These are phyloP conservation scores for Meles meles DNA, from an alignment of 2,113 vertebrate genomes.

Conservation along the genomic window DNA sequence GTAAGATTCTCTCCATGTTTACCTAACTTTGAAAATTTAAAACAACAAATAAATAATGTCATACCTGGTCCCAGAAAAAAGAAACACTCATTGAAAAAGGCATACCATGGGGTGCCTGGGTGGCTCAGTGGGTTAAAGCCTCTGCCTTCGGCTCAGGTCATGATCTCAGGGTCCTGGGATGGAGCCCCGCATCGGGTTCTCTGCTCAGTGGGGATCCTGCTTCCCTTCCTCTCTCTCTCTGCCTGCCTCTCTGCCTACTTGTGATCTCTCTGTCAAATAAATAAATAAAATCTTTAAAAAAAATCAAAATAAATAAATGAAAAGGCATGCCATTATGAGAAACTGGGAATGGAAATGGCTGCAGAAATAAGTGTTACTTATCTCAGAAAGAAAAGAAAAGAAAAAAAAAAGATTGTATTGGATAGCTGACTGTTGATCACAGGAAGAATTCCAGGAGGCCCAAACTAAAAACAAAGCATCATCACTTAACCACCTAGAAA, in stretches of 20 bases:
- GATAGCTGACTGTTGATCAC: background rate
- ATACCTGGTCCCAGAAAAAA: background rate
- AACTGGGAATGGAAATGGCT: fast-evolving
- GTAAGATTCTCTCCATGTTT: background rate
- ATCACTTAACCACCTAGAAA: background rate
- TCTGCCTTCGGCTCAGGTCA: no score
- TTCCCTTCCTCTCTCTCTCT: no score
- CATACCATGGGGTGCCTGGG: no score
- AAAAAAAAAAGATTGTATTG: background rate
- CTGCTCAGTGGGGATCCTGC: no score
- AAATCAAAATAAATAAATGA: no score
- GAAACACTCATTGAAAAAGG: background rate
- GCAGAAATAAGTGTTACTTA: background rate
- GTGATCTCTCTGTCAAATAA: no score
- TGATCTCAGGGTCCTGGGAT: no score
- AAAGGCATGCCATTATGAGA: background rate
- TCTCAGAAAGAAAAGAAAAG: background rate
- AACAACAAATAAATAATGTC: background rate
- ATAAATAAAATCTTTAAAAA: no score
- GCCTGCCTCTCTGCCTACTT: no score
- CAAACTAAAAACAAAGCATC: background rate
- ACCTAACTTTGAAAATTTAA: background rate
- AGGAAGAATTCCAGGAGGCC: background rate
- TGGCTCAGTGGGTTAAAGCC: no score
- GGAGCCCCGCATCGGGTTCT: no score